Base-by-base conservation (phyloP, 2,113 vertebrate genomes). In the Xenopus tropicalis region DNA sequence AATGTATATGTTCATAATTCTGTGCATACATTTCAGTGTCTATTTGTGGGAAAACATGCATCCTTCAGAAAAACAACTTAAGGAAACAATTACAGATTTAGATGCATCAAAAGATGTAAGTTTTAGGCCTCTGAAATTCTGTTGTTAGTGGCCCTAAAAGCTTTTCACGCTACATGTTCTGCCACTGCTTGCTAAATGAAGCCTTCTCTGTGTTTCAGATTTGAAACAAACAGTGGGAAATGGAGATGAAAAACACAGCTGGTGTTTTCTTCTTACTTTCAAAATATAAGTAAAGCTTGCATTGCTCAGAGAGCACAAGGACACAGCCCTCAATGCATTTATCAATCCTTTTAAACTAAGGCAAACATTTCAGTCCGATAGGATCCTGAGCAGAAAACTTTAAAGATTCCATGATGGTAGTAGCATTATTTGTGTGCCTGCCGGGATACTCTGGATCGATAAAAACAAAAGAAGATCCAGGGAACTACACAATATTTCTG, bases 191-290 rank as follows among this genome's bases (percentile, higher is more conserved):
- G 44, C 42, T 24, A 67, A 51, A 67, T 14, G 17, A 42, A 24
- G 24, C 61, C 72, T 52, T 44, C 57, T 44, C 57, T 25, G 21
- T 68, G 29, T 37, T 14, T 37, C 12, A 61, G 72, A 69, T 48
- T 59, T 61, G 57, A 69, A 48, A 44, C 21, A 61, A 68, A 75
- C 72, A 61, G 57, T 29, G 43, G 65, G 66, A 51, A 62, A 24
- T 14, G 0, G 57, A 62, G 72, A 75, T 75, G 66, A 75, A 75
- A 74, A 54, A 42, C 72, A 69, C 66, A 75, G 72, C 72, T 54
- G 72, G 72, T 29, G 72, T 65, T 42, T 48, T 54, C 22, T 66
- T 65, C 52, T 16, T 43, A 67, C 72, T 61, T 74, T 74, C 24
- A 67, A 67, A 51, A 48, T 22, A n/a, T 43, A 54, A 69, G 42